Percentiles rank a stretch among this genome's conserved stretches.
phyloP scores from a whole-genome alignment of 2,888 invertebrate species.

The Apomyelois bistriatella region DNA sequence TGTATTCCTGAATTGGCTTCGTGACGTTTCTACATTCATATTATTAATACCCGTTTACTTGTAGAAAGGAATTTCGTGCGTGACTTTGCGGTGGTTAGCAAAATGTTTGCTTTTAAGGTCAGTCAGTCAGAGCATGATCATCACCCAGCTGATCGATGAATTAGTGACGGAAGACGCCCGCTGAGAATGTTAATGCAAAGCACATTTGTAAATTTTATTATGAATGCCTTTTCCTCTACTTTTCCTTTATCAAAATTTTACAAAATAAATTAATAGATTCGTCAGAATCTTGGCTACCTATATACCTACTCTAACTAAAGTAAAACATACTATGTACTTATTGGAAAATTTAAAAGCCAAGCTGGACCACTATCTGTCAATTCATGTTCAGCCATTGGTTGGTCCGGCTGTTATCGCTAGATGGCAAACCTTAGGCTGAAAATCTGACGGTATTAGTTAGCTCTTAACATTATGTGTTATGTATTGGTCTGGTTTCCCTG shows the following conservation, averaged over 20 bases:
- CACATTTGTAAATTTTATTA: neutral
- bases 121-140: neutral
- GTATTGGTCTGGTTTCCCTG: no score
- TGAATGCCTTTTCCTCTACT: neutral
- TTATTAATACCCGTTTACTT: neutral
- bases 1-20: constrained; percentile 3
- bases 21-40: neutral
- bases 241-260: neutral
- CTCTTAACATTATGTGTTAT: no score
- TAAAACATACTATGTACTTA: no score
- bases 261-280: neutral
- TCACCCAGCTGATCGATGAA: neutral
- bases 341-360: no score
- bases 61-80: neutral
- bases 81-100: neutral
- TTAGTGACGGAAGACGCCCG: neutral
- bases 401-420: no score
- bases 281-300: no score
- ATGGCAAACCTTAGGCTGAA: no score
- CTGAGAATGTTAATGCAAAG: neutral
- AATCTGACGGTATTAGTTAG: no score
- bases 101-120: constrained; percentile 1
- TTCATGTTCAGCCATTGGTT: no score
- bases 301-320: no score
- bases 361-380: no score